Conservation (phyloP, 2,113 vertebrate species). For the Tetrao urogallus region DNA sequence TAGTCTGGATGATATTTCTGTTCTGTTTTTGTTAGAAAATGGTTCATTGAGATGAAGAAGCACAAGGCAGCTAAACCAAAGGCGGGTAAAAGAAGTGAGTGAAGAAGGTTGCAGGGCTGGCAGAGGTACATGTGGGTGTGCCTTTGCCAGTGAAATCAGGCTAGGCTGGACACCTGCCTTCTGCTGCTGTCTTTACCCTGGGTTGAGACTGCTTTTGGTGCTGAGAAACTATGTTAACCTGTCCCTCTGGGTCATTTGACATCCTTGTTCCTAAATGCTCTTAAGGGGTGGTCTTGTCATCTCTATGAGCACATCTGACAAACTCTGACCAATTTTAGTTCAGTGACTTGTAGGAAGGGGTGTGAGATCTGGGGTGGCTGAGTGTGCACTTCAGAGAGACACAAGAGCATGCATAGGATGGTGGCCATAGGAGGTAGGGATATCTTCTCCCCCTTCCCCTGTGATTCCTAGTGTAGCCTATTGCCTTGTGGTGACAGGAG, state of each 20-base stretch:
- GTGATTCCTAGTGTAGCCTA: neutral
- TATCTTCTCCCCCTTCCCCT: neutral
- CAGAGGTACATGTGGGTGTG: neutral
- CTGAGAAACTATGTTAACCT: neutral
- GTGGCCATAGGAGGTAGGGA: neutral
- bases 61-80: neutral
- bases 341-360: neutral
- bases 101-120: neutral
- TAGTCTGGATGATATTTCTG: neutral
- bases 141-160: neutral
- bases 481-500: neutral
- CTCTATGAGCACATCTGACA: fast-evolving
- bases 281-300: neutral
- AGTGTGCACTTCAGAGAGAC: neutral
- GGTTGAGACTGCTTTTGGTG: neutral
- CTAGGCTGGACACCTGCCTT: neutral
- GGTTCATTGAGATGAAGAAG: neutral
- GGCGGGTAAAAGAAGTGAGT: neutral
- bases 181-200: neutral
- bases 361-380: neutral
- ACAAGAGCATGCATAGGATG: neutral
- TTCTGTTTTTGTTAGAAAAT: neutral
- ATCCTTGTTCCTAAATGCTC: neutral
- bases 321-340: neutral
- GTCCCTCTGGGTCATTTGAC: neutral